phyloP scores from a whole-genome alignment of 2,797 vertebrate genomes.

The Choloepus didactylus region DNA sequence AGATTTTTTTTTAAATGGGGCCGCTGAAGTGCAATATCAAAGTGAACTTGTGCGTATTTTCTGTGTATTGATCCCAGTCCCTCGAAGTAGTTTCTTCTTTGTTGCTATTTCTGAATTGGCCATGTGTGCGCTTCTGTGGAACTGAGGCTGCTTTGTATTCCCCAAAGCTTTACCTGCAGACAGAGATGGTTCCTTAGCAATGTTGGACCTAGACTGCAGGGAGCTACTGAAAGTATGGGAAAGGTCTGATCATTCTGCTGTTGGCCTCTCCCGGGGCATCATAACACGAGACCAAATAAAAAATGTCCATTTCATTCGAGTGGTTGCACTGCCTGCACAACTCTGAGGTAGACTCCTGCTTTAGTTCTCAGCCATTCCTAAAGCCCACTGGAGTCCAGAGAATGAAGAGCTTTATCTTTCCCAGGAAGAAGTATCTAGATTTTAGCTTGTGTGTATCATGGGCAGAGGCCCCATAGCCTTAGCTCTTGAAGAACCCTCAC shows the following conservation, averaged over 20 bases:
- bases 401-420: constrained; percentile 57
- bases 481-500: constrained; percentile 78
- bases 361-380: constrained; percentile 20
- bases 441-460: constrained; percentile 69
- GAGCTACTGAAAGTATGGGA: constrained; percentile 20
- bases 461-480: constrained; percentile 69
- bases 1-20: constrained; percentile 82
- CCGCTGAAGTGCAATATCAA: constrained; percentile 90
- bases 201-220: constrained; percentile 30
- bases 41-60: constrained; percentile 85
- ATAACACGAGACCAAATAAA: background rate
- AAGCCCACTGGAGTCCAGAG: background rate
- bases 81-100: constrained; percentile 80
- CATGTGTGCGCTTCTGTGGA: constrained; percentile 82
- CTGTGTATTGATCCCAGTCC: constrained; percentile 83
- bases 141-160: constrained; percentile 79
- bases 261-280: constrained; percentile 53
- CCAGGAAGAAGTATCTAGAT: constrained; percentile 51
- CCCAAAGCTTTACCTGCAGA: constrained; percentile 72
- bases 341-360: background rate
- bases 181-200: constrained; percentile 70
- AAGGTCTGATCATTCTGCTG: background rate
- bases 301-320: background rate
- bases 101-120: constrained; percentile 84
- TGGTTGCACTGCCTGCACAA: background rate